A percentile compares a stretch with the other conserved stretches of the same genome.
Evolutionary conservation across 2,888 invertebrate genomes (phyloP).

Genomic region (Athalia cordata): DNA sequence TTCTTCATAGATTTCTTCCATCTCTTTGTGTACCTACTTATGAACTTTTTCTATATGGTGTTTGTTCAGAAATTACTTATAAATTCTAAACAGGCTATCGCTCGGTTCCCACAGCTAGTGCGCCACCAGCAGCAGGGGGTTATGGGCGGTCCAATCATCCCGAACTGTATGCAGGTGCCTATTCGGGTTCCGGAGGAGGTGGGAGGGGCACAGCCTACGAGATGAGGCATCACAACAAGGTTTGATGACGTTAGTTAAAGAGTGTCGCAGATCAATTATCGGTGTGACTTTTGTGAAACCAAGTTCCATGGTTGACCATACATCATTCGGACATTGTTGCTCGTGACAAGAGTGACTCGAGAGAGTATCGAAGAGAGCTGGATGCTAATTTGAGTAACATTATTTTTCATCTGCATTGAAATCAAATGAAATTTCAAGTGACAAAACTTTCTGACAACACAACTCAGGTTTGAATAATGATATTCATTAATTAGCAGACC

Average conservation of each 20-base stretch:
- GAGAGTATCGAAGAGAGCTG: slow-evolving; percentile 31
- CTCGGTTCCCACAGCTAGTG: slow-evolving; percentile 73
- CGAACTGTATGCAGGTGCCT: slow-evolving; percentile 84
- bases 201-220: slow-evolving; percentile 79
- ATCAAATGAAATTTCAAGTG: neutral
- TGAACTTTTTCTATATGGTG: slow-evolving; percentile 45
- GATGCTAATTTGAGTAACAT: slow-evolving; percentile 17
- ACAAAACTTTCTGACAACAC: neutral
- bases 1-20: slow-evolving; percentile 47
- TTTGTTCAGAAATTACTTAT: slow-evolving; percentile 51
- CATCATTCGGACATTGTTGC: slow-evolving; percentile 24
- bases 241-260: slow-evolving; percentile 73
- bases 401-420: neutral
- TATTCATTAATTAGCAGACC: neutral
- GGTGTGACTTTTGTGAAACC: slow-evolving; percentile 30
- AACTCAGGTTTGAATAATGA: neutral
- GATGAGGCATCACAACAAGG: slow-evolving; percentile 85
- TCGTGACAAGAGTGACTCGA: slow-evolving; percentile 3
- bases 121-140: slow-evolving; percentile 75
- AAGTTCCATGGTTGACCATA: slow-evolving; percentile 8
- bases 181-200: slow-evolving; percentile 75
- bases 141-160: slow-evolving; percentile 75
- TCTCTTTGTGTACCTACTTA: slow-evolving; percentile 45
- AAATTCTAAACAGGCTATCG: slow-evolving; percentile 71
- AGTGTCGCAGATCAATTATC: slow-evolving; percentile 51